Conservation (phyloP, 2,888 invertebrate genomes). For the Fragum fragum region DNA sequence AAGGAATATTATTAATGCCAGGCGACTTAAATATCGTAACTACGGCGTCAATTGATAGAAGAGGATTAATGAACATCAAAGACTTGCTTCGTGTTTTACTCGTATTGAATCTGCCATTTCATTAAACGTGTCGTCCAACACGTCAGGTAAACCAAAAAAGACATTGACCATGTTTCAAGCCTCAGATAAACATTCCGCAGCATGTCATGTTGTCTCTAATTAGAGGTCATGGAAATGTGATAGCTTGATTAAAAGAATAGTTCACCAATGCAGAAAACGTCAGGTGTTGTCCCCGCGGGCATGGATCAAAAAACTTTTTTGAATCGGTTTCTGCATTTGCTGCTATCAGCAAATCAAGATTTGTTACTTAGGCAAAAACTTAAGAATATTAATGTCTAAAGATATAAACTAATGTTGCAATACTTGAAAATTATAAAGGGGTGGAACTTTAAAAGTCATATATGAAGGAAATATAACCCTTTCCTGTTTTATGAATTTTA, state of each 20-base stretch:
- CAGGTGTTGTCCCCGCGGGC: slow-evolving; percentile 14
- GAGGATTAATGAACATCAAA: slow-evolving; percentile 1
- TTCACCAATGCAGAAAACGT: slow-evolving; percentile 8
- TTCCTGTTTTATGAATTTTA: too few species aligned
- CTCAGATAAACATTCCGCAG: background rate
- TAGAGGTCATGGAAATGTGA: slow-evolving; percentile 7
- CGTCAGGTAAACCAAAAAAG: background rate
- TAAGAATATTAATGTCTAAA: too few species aligned
- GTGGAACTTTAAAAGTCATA: too few species aligned
- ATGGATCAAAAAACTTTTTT: background rate
- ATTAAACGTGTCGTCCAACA: background rate
- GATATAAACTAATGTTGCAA: too few species aligned
- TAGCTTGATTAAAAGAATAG: slow-evolving; percentile 15
- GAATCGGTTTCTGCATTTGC: too few species aligned
- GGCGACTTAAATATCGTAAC: too few species aligned
- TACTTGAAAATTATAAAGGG: too few species aligned
- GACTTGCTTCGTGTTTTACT: background rate
- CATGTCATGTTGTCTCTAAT: slow-evolving; percentile 5
- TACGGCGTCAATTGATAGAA: background rate
- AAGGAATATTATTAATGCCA: too few species aligned
- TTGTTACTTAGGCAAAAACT: too few species aligned
- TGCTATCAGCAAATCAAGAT: too few species aligned
- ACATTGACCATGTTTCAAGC: background rate
- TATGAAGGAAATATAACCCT: too few species aligned
- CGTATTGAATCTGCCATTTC: background rate